These are phyloP conservation scores for Catharus bicknelli DNA, from an alignment of 2,113 vertebrate genomes.

Conservation along the genomic window DNA sequence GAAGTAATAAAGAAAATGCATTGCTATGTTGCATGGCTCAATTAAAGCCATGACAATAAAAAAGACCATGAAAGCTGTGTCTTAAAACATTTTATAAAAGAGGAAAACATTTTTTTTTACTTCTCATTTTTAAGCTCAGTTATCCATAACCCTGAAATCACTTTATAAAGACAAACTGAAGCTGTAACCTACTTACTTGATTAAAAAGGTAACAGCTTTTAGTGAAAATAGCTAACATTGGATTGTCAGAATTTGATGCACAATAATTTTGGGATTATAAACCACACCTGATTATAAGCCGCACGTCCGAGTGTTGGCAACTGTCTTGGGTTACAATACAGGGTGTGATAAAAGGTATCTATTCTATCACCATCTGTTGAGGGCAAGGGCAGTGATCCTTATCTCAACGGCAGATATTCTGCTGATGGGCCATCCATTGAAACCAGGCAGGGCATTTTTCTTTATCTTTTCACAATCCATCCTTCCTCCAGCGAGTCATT, in stretches of 20 bases:
- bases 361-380: no score
- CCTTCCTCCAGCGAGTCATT: no score
- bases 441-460: no score
- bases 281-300: no score
- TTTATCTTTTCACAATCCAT: no score
- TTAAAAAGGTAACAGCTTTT: not conserved
- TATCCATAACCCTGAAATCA: not conserved
- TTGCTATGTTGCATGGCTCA: not conserved
- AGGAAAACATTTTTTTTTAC: not conserved
- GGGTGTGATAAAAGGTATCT: no score
- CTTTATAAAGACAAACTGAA: not conserved
- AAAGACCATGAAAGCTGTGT: not conserved
- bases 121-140: not conserved
- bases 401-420: no score
- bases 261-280: no score
- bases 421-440: no score
- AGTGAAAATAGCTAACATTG: not conserved
- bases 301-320: no score
- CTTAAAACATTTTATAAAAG: not conserved
- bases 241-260: not conserved
- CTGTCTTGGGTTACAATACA: no score
- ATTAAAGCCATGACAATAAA: not conserved
- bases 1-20: not conserved
- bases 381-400: no score
- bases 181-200: not conserved